Base-by-base conservation (phyloP, 2,888 invertebrate genomes). In the Monoplex corrugatus region DNA sequence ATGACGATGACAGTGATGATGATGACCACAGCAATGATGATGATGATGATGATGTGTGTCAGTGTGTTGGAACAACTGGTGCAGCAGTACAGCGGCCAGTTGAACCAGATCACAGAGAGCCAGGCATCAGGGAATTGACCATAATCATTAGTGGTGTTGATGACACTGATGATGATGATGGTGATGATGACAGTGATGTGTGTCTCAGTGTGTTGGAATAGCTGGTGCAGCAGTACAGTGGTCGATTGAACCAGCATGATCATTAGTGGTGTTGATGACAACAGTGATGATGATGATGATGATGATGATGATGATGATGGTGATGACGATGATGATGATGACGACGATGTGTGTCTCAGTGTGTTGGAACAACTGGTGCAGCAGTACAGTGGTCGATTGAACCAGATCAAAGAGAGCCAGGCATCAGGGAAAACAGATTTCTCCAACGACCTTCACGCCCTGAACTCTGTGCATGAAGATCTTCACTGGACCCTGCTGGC, bases 401-500 rank as follows among this genome's bases (percentile, higher is more conserved):
- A 96, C 90, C 93, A 95, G 86, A 93, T 96, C n/a, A 95, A 95
- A 89, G 94, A 95, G 89, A 92, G 94, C 87, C 91, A 94, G 83
- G 91, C 93, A n/a, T 89, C 92, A 23, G 91, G 93, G 50, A 91
- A 91, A 57, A 91, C 92, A 88, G 92, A 93, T 44, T 92, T 93
- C 28, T 93, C 94, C 38, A 91, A 94, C 80, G 95, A 95, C 80
- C 94, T 95, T 63, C 91, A 93, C 40, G 96, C 97, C 88, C 95
- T 98, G 45, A 97, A 97, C 90, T 97, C 96, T 86, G 96, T 98
- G 57, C 98, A 98, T 95, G 98, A 99, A 96, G 98, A 98, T 96
- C 96, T 98, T 40, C 98, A 98, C 95, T 99, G 98, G 99, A 97
- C 98, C 45, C 96, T 98, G 44, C 97, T 99, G 94, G 97, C 98